Evolutionary conservation across 2,797 vertebrate genomes (phyloP).

Genomic region (Aphelocoma californica): DNA sequence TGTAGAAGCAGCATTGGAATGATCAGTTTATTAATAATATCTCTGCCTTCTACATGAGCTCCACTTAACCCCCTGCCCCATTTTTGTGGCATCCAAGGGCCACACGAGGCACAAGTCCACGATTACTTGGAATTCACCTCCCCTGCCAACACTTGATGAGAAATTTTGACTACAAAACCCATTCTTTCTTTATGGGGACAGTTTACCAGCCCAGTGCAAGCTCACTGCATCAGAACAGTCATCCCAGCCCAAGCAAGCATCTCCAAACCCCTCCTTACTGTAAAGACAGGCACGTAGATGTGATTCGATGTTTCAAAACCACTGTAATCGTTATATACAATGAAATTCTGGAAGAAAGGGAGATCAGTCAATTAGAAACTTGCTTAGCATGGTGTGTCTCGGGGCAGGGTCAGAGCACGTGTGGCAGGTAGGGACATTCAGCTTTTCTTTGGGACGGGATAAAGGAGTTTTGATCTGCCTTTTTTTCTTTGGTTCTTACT

Average conservation of each 20-base stretch:
- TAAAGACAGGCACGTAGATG: not conserved
- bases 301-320: accelerated
- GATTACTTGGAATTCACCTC: not conserved
- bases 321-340: accelerated
- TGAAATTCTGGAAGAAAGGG: not conserved
- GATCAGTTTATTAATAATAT: not conserved
- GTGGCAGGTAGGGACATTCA: not conserved
- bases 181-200: not conserved
- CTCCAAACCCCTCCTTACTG: constrained; percentile 26
- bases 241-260: not conserved
- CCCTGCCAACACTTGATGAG: not conserved
- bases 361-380: not conserved
- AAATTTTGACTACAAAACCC: not conserved
- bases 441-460: not conserved
- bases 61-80: not conserved
- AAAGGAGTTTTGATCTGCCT: not conserved
- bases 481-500: not conserved
- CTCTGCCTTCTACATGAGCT: not conserved
- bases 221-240: not conserved
- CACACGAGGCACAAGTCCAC: not conserved
- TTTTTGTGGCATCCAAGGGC: not conserved
- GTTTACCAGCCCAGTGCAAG: not conserved
- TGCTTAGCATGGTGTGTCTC: accelerated
- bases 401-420: not conserved
- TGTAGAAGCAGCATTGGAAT: not conserved